Conservation (phyloP, 1,140 invertebrate genomes). For the Hetaerina americana region DNA sequence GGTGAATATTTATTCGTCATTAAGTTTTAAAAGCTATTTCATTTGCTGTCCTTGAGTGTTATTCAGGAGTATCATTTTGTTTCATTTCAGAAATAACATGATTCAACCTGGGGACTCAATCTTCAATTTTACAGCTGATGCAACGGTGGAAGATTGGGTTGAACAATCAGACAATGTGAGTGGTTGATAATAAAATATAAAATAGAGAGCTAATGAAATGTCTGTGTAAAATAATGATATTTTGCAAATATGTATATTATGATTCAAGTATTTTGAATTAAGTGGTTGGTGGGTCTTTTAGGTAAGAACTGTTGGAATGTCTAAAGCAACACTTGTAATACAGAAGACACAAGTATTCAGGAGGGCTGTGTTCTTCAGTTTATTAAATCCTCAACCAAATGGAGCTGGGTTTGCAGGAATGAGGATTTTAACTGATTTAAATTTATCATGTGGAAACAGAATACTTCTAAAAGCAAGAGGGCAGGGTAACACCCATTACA, state of each 20-base stretch:
- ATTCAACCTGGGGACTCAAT: no score
- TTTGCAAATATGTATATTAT: no score
- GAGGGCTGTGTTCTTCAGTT: constrained; percentile 47
- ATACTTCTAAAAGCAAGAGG: constrained; percentile 40
- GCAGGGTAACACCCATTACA: constrained; percentile 43
- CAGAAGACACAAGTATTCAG: constrained; percentile 44
- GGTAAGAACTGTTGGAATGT: constrained; percentile 42
- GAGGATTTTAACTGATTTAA: constrained; percentile 27
- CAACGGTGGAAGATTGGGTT: constrained; percentile 34
- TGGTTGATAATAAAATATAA: no score
- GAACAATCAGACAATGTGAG: constrained; percentile 49
- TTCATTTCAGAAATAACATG: no score
- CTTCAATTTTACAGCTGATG: constrained; percentile 31
- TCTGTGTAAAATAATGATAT: no score
- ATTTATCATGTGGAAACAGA: constrained; percentile 35
- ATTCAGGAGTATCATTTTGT: no score
- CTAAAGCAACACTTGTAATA: constrained; percentile 43
- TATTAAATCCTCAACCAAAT: constrained; percentile 53
- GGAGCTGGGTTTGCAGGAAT: constrained; percentile 56
- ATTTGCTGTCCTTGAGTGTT: no score
- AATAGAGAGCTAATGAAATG: no score
- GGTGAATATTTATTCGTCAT: no score
- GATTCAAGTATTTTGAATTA: no score
- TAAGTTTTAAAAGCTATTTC: no score
- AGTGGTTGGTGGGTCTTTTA: no score